Base-by-base conservation (phyloP, 2,797 vertebrate genomes). In the Pelodytes ibericus region DNA sequence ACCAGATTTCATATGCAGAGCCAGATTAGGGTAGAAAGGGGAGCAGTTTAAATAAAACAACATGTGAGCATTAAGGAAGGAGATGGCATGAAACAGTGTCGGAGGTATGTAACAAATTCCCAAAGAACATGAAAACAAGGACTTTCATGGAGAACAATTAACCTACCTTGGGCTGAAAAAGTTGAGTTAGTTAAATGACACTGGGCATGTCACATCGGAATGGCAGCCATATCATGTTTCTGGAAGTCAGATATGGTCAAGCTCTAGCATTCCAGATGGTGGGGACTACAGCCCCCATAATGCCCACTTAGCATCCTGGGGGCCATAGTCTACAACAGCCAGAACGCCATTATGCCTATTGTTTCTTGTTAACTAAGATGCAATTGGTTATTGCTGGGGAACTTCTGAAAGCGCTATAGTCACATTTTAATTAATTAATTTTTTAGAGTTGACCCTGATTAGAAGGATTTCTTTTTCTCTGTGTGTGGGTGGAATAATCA, bases 101-200 rank as follows among this genome's bases (percentile, higher is more conserved):
- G 27, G 16, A 29, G 26, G 24, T 44, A 16, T 13, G 41, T 25
- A 1, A 58, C 24, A 58, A 58, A 58, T 16, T 15, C 24, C 56
- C 11, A 9, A 7, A 53, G 7, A 20, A 58, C 26, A 58, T 26
- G 15, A 24, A 58, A 13, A 27, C 56, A 58, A 8, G 13, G 2
- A 27, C 2, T 26, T 26, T 8, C 3, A 49, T 58, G 25, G 11
- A 29, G 25, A 58, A 24, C 56, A 58, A 27, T 27, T 15, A 58
- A 58, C 56, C 56, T 58, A 58, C 56, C 56, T 58, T 58, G 56
- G 49, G 56, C 25, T 26, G 56, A 27, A 58, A 49, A 29, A 13
- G 11, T 26, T 20, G 7, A 20, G 49, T 2, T 53, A 53, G 49
- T 24, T 1, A 53, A 20, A 22, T 53, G 20, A 53, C 49, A 53